Evolutionary conservation across 1,140 invertebrate species (phyloP), one percentile per base, ranked within the genome.

Genomic region (Acromyrmex echinatior): DNA sequence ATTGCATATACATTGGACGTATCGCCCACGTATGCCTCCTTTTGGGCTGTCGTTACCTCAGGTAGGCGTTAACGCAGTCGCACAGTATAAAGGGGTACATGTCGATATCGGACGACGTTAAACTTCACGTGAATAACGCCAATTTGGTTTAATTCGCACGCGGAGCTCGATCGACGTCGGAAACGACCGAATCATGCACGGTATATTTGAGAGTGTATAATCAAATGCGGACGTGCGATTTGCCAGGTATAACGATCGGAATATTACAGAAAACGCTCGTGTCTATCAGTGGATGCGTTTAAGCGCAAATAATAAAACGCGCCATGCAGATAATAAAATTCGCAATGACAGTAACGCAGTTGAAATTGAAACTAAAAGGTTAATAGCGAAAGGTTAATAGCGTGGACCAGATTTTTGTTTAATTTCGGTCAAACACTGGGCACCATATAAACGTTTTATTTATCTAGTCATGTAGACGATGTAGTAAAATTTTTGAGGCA

Each of bases 1-100:
- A 80, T 60, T 71, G 65, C 73, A 63, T 65, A 80, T 82, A 86
- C 66, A 60, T 25, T 62, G 39, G n/a, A 77, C 71, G 35, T 81
- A 73, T 73, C 51, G 51, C 88, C 77, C 77, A 81, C 84, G 71
- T 51, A 28, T 60, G 88, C 77, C 77, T 82, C 63, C 76, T 89
- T 89, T 89, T 78, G 45, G n/a, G 60, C 71, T 35, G 66, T 31
- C 56, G 53, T 78, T 66, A 39, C 65, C 39, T 87, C 45, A 66
- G 73, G 85, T 66, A 63, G 62, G 39, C 68, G 79, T 85, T 78
- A 89, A 86, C 84, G 84, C 87, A 25, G 58, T 70, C 74, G 71
- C 56, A 51, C 5, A 39, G 39, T 63, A 76, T 63, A 84, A 74
- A 51, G 70, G 56, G 56, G 21, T 31, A 62, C 14, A 35, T 63